Evolutionary conservation across 1,140 invertebrate genomes (phyloP), one percentile per base, ranked within the genome.

Genomic region (Physella acuta): DNA sequence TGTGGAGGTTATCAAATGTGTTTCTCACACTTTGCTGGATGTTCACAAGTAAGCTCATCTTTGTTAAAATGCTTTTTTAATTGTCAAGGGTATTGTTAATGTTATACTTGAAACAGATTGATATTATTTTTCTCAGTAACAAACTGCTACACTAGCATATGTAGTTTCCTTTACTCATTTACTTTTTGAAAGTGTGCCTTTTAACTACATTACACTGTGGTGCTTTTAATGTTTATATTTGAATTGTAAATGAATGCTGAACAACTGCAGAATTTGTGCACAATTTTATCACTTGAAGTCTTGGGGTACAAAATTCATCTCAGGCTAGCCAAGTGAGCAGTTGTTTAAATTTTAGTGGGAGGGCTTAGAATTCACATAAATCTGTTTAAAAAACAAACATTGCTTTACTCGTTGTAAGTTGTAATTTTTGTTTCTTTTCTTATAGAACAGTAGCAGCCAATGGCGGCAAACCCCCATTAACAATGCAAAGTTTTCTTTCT

Each of bases 401-500:
- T 14, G 49, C 24, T 49, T 44, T 39, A 5, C 0, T 24, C 30
- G 11, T 4, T 51, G 37, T 28, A 64, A 49, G 4, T 44, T n/a
- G 28, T 60, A 51, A 52, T 34, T 71, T 14, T 66, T 56, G 36
- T 20, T 67, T 26, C 53, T 60, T 71, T 53, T 16, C 66, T 62
- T 83, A 20, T 73, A 93, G 92, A 77, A 93, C 93, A 70, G 92
- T 94, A 72, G 90, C 92, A 63, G 90, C 88, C 73, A 94, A 94
- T 85, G 90, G 89, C 31, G 93, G 92, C 0, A 91, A 90, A 78
- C 88, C 93, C 2, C 93, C 93, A 0, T 79, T 94, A 49, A 95
- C 93, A 0, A 94, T 94, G 81, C 91, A 94, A 79, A 90, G 93
- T 79, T 93, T 94, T 81, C 92, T 94, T 86, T 90, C 89, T 49